These are phyloP conservation scores for Onthophagus sagittarius DNA, from an alignment of 2,888 invertebrate species.

Conservation along the genomic window DNA sequence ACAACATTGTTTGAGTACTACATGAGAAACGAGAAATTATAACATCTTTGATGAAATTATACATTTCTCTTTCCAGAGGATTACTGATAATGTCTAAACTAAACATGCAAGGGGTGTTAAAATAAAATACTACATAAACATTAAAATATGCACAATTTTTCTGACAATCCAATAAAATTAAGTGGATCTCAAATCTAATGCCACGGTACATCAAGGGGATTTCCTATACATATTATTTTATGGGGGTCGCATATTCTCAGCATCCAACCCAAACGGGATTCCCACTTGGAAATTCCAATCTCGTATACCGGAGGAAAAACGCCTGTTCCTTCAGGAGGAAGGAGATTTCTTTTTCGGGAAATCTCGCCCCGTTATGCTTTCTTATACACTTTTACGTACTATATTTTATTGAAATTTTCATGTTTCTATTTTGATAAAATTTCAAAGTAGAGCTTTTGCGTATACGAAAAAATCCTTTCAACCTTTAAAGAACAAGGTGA, in stretches of 20 bases:
- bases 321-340: not conserved
- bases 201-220: not conserved
- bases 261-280: constrained; percentile 3
- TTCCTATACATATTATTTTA: constrained; percentile 6
- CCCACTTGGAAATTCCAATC: constrained; percentile 10
- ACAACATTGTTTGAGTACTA: too few species aligned
- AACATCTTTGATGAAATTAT: too few species aligned
- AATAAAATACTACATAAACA: too few species aligned
- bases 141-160: not conserved
- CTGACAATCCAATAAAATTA: constrained; percentile 5
- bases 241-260: constrained; percentile 4
- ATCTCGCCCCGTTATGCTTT: not conserved
- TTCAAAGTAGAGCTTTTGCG: not conserved
- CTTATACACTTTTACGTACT: not conserved
- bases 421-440: not conserved
- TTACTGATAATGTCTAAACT: too few species aligned
- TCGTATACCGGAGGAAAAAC: not conserved
- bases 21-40: too few species aligned
- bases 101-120: too few species aligned
- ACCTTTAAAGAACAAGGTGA: not conserved
- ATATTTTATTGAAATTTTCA: not conserved
- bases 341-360: not conserved
- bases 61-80: too few species aligned
- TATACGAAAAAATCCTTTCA: not conserved
- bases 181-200: not conserved